A percentile compares a stretch with the other conserved stretches of the same genome.
Evolutionary conservation across 2,113 vertebrate genomes (phyloP).

Genomic region (Urocitellus parryii): DNA sequence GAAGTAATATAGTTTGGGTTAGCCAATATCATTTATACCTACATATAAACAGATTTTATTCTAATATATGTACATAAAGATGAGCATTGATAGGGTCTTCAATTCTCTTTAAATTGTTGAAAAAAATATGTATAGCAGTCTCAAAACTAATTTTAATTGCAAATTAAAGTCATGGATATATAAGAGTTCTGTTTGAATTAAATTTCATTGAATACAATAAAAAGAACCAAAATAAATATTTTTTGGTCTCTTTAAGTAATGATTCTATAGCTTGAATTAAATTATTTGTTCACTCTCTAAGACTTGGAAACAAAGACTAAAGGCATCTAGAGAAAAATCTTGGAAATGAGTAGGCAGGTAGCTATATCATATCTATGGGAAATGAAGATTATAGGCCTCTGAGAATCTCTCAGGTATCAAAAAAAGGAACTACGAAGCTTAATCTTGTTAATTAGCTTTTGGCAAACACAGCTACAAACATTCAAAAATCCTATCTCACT

Average conservation of each 20-base stretch:
- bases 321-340: neutral
- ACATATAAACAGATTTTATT: neutral
- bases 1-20: neutral
- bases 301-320: conserved; percentile 37
- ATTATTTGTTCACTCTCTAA: conserved; percentile 47
- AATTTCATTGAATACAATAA: conserved; percentile 26
- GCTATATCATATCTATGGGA: neutral
- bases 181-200: conserved; percentile 13
- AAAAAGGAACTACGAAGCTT: too few species aligned
- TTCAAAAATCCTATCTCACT: too few species aligned
- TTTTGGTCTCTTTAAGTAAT: neutral
- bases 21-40: conserved; percentile 25
- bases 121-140: neutral
- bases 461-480: too few species aligned
- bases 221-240: neutral
- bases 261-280: neutral
- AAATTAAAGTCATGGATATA: neutral
- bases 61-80: neutral
- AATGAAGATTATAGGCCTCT: conserved; percentile 62
- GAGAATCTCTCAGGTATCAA: conserved; percentile 52
- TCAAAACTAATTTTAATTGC: conserved; percentile 48
- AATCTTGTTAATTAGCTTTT: too few species aligned
- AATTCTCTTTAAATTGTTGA: conserved; percentile 2
- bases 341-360: conserved; percentile 49
- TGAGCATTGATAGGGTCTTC: neutral